phyloP scores from a whole-genome alignment of 2,888 invertebrate species.

The Caenorhabditis sinica region DNA sequence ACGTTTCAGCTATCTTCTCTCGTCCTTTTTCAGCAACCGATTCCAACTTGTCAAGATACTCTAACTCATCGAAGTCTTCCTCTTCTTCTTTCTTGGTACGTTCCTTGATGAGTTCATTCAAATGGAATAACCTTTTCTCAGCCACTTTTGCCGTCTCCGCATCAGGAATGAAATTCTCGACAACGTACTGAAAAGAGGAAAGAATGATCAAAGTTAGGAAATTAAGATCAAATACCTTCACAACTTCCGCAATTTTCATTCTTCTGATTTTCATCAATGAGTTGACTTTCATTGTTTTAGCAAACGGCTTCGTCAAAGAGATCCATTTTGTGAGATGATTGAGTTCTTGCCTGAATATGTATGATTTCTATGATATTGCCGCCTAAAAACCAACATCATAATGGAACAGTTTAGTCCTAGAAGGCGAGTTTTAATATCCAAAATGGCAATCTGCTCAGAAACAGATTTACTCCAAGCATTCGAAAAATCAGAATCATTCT shows the following conservation, averaged over 20 bases:
- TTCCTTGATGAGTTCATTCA: conserved; percentile 11
- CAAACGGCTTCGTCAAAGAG: conserved; percentile 50
- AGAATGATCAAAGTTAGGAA: too few relatives aligned
- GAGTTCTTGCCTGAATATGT: conserved; percentile 56
- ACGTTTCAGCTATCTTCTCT: conserved; percentile 1
- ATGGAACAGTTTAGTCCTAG: conserved; percentile 20
- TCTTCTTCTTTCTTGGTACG: conserved; percentile 23
- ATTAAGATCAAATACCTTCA: conserved; percentile 1
- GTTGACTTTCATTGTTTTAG: conserved; percentile 51
- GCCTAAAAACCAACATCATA: conserved; percentile 50
- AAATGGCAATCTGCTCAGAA: conserved; percentile 11
- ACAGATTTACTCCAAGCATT: conserved; percentile 21
- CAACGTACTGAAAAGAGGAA: conserved; percentile 41
- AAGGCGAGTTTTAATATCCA: conserved; percentile 38
- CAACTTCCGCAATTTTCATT: conserved; percentile 47
- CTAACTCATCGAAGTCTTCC: conserved; percentile 30
- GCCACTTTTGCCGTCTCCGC: neutral
- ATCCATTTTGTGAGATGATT: conserved; percentile 61
- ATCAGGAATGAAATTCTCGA: conserved; percentile 44
- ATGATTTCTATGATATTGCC: neutral
- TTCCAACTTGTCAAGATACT: conserved; percentile 29
- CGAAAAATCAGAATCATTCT: neutral
- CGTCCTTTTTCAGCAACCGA: neutral
- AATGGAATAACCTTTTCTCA: conserved; percentile 10
- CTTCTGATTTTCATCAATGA: conserved; percentile 44